Percentiles rank a stretch among this genome's conserved stretches.
Conservation (phyloP, 1,140 invertebrate species). For the Aphaenogaster rudis region DNA sequence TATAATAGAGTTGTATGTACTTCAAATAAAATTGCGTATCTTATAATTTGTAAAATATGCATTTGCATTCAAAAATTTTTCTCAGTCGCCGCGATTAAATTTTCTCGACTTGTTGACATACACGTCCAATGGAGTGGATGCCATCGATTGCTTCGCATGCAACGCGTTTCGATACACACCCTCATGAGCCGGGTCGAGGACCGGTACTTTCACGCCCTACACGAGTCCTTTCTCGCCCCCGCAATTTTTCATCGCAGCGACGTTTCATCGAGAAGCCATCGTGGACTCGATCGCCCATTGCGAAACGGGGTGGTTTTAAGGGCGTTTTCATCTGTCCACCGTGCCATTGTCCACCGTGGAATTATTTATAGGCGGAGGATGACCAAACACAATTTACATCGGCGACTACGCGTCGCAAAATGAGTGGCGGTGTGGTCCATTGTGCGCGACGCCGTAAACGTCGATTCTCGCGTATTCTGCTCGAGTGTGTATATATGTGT, state of each 20-base stretch:
- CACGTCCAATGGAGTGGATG: neutral
- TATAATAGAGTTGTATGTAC: neutral
- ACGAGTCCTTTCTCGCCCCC: neutral
- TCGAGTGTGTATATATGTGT: too few species aligned
- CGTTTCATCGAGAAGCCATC: slow-evolving; percentile 75
- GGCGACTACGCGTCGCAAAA: slow-evolving; percentile 31
- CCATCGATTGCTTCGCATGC: neutral
- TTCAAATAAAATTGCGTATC: neutral
- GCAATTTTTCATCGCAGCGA: slow-evolving; percentile 40
- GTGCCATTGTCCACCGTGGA: slow-evolving; percentile 72
- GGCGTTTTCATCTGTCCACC: slow-evolving; percentile 78
- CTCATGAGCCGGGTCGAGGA: neutral
- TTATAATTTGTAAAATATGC: neutral
- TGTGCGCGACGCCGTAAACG: slow-evolving; percentile 54
- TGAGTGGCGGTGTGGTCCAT: slow-evolving; percentile 42
- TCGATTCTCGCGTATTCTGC: neutral
- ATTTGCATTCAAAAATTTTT: neutral
- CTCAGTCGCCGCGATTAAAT: neutral
- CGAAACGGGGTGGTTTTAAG: slow-evolving; percentile 65
- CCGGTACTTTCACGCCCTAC: neutral
- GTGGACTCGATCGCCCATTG: slow-evolving; percentile 25
- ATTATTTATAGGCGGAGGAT: slow-evolving; percentile 83
- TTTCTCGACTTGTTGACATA: neutral
- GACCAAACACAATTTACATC: slow-evolving; percentile 80
- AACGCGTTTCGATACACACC: neutral